These are phyloP conservation scores for Venusia cambrica DNA, from an alignment of 2,888 invertebrate species.

Conservation along the genomic window DNA sequence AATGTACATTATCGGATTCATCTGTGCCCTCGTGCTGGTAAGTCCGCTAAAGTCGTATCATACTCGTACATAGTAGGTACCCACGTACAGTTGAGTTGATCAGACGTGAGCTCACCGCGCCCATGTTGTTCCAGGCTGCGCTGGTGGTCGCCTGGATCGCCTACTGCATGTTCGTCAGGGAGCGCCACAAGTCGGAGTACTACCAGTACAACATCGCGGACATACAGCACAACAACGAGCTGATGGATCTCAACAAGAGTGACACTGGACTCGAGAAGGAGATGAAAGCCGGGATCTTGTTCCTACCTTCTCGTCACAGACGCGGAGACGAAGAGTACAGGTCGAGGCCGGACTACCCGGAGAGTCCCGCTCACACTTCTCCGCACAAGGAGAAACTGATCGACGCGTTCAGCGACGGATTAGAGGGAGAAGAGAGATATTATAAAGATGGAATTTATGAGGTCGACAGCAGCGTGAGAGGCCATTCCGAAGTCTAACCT, in stretches of 20 bases:
- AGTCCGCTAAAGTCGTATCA: conserved; percentile 39
- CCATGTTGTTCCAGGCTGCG: too few species aligned
- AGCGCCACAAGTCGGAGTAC: conserved; percentile 58
- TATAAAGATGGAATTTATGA: conserved; percentile 58
- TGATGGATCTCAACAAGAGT: conserved; percentile 42
- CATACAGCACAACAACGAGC: conserved; percentile 46
- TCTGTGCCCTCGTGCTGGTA: conserved; percentile 64
- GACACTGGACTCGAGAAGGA: conserved; percentile 37
- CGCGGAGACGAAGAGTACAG: conserved; percentile 53
- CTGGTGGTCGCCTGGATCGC: conserved; percentile 62
- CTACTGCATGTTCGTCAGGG: conserved; percentile 69
- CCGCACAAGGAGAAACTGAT: conserved; percentile 54
- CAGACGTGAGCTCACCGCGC: too few species aligned
- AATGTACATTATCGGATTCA: conserved; percentile 59
- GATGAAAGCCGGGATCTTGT: conserved; percentile 55
- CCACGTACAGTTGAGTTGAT: too few species aligned
- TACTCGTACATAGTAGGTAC: conserved; percentile 6
- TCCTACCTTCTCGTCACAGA: conserved; percentile 57
- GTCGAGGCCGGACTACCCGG: conserved; percentile 68
- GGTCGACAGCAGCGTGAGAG: conserved; percentile 46
- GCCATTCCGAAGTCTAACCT: conserved; percentile 53
- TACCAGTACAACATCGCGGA: conserved; percentile 61
- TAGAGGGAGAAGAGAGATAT: conserved; percentile 40
- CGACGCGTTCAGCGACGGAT: conserved; percentile 51
- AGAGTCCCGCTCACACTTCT: conserved; percentile 49